phyloP scores from a whole-genome alignment of 37 sponge, comb jelly and placozoan species.

The Tethya wilhelma region DNA sequence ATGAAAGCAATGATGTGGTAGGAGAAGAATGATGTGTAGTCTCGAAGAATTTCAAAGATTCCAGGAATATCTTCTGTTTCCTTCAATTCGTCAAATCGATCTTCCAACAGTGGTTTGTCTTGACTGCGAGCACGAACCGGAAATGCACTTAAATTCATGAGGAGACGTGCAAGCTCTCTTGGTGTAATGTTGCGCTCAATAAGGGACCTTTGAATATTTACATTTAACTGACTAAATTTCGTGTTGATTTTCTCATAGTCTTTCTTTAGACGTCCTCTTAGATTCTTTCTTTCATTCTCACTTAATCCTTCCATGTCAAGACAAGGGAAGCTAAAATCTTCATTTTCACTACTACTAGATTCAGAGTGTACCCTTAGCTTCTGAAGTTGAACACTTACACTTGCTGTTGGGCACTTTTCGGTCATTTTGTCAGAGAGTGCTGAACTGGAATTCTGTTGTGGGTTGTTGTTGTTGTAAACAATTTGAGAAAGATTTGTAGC shows the following conservation, averaged over 20 bases:
- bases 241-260: background rate
- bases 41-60: background rate
- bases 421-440: no score
- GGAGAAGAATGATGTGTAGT: constrained; percentile 20
- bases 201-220: background rate
- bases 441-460: no score
- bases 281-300: background rate
- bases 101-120: background rate
- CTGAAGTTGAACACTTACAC: no score
- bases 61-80: background rate
- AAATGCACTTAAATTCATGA: background rate
- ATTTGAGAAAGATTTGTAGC: no score
- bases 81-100: background rate
- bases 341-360: no score
- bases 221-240: background rate
- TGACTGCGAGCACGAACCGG: no score
- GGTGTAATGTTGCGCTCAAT: background rate
- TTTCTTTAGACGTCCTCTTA: background rate
- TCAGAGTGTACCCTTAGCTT: no score
- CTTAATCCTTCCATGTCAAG: background rate
- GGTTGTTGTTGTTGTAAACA: no score
- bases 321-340: no score
- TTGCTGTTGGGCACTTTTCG: background rate
- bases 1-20: constrained; percentile 8
- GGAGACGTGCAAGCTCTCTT: background rate